Percentiles rank a stretch among this genome's conserved stretches.
phyloP scores from a whole-genome alignment of 2,797 vertebrate species.

The Coccyzus lansbergi region DNA sequence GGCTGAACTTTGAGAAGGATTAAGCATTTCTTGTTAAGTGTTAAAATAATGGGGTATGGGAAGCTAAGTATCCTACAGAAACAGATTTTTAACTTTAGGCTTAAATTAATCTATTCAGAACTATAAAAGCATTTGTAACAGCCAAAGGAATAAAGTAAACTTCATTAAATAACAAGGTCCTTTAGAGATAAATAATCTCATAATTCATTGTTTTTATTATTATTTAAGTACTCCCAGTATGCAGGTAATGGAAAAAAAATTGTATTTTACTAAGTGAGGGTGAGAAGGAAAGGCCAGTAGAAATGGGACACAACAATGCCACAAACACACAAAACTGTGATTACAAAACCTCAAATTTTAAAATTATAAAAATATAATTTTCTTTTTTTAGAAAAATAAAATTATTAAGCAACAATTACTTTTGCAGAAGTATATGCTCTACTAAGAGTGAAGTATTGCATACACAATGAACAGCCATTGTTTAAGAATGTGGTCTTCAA shows the following conservation, averaged over 20 bases:
- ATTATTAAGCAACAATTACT: background rate
- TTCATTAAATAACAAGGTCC: background rate
- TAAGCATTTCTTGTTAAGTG: background rate
- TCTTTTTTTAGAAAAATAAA: background rate
- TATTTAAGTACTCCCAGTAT: background rate
- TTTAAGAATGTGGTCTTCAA: slow-evolving; percentile 21
- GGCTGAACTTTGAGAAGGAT: background rate
- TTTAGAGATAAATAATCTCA: background rate
- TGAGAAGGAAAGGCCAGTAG: background rate
- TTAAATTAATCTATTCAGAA: background rate
- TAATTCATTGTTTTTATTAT: background rate
- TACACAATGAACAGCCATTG: background rate
- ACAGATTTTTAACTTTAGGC: background rate
- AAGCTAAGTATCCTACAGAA: background rate
- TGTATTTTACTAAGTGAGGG: background rate
- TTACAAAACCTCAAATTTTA: background rate
- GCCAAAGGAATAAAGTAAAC: background rate
- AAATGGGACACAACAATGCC: background rate
- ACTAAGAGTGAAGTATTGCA: background rate
- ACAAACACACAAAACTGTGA: background rate
- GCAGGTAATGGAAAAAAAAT: background rate
- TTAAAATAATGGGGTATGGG: background rate
- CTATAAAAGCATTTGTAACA: background rate
- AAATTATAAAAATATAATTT: background rate
- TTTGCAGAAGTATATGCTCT: background rate